Evolutionary conservation across 2,888 invertebrate species (phyloP).

Genomic region (Drosophila colorata): DNA sequence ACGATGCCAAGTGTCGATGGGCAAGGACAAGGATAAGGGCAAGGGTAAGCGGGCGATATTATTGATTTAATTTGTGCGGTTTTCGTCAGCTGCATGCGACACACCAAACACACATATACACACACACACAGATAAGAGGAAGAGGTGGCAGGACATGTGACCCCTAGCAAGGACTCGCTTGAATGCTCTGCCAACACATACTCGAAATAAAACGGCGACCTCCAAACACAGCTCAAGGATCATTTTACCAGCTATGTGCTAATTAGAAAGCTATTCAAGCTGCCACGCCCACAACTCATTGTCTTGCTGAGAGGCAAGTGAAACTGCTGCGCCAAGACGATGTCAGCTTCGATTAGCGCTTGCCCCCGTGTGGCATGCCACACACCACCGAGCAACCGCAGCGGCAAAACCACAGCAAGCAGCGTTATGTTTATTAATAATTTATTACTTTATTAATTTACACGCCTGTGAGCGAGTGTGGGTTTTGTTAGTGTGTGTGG

Average conservation of each 20-base stretch:
- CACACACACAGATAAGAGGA: not conserved
- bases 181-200: slow-evolving; percentile 17
- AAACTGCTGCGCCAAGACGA: slow-evolving; percentile 14
- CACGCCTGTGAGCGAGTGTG: slow-evolving; percentile 32
- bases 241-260: slow-evolving; percentile 67
- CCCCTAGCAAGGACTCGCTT: slow-evolving; percentile 55
- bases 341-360: slow-evolving; percentile 40
- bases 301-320: slow-evolving; percentile 13
- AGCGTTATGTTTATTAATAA: slow-evolving; percentile 64
- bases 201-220: slow-evolving; percentile 44
- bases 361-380: slow-evolving; percentile 40
- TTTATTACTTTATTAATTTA: slow-evolving; percentile 76
- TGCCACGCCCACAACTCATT: slow-evolving; percentile 35
- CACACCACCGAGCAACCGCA: not conserved
- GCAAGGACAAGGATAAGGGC: slow-evolving; percentile 49
- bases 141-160: slow-evolving; percentile 12
- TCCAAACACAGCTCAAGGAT: slow-evolving; percentile 63
- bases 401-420: slow-evolving; percentile 25
- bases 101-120: too few relatives aligned
- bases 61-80: slow-evolving; percentile 63
- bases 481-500: not conserved
- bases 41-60: slow-evolving; percentile 31
- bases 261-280: slow-evolving; percentile 74
- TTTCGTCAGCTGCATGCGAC: slow-evolving; percentile 32
- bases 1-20: slow-evolving; percentile 54